Percentiles rank a stretch among this genome's conserved stretches.
phyloP scores from a whole-genome alignment of 2,113 vertebrate genomes.

The Malurus cyaneus region DNA sequence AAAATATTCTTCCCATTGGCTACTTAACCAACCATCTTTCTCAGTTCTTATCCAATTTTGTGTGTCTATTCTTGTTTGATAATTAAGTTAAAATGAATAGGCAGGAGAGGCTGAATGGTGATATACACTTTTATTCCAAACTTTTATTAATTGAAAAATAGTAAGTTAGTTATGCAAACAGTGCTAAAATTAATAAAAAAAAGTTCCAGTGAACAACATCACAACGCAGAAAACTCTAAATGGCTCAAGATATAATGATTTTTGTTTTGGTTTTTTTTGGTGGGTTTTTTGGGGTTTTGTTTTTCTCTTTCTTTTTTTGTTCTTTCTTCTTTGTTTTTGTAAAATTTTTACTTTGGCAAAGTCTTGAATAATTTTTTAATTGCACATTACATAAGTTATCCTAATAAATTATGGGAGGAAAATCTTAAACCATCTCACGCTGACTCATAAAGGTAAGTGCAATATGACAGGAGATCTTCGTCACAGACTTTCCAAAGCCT shows the following conservation, averaged over 20 bases:
- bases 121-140: not conserved
- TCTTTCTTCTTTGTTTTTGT: too few relatives aligned
- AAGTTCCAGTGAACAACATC: not conserved
- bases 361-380: not conserved
- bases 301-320: not conserved
- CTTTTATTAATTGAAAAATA: not conserved
- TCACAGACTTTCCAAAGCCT: constrained; percentile 18
- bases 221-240: not conserved
- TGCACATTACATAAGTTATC: not conserved
- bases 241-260: not conserved
- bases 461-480: not conserved
- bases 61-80: not conserved
- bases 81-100: not conserved
- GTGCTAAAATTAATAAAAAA: not conserved
- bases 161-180: not conserved
- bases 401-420: not conserved
- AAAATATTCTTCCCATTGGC: not conserved
- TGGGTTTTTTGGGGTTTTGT: not conserved
- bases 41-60: not conserved
- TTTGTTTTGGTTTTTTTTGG: too few relatives aligned
- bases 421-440: not conserved
- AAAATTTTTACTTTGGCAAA: not conserved
- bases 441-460: constrained; percentile 21
- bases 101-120: accelerated
- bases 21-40: not conserved